Percentiles rank a stretch among this genome's conserved stretches.
phyloP scores from a whole-genome alignment of 2,797 vertebrate genomes.

The Cygnus olor region DNA sequence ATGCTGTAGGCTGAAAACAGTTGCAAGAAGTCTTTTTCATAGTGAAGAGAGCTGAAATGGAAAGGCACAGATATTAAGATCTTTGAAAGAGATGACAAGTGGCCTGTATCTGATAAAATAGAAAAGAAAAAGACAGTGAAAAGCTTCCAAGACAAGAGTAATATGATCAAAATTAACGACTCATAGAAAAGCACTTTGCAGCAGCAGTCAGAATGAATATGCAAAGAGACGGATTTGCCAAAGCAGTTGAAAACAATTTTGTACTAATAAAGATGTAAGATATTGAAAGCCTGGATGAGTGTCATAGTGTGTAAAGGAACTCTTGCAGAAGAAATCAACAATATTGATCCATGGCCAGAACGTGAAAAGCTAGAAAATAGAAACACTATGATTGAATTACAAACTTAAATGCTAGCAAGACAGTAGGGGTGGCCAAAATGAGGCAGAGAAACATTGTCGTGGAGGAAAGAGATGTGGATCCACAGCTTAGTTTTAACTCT shows the following conservation, averaged over 20 bases:
- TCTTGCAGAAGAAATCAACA: not conserved
- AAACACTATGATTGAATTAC: not conserved
- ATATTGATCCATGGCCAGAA: not conserved
- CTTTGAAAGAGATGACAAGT: not conserved
- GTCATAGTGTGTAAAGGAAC: not conserved
- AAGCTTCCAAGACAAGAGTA: conserved; percentile 2
- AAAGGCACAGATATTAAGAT: not conserved
- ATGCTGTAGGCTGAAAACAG: not conserved
- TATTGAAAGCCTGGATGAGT: not conserved
- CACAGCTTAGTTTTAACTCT: not conserved
- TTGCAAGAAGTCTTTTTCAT: not conserved
- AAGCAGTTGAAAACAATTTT: conserved; percentile 16
- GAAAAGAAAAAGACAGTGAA: not conserved
- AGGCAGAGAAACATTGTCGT: not conserved
- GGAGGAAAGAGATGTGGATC: not conserved
- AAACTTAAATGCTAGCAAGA: not conserved
- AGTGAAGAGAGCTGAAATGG: not conserved
- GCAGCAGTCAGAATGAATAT: not conserved
- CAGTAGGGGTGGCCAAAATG: not conserved
- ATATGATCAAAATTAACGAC: conserved; percentile 34
- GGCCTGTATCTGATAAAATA: not conserved
- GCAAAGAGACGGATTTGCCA: not conserved
- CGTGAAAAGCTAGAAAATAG: not conserved
- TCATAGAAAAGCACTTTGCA: conserved; percentile 8
- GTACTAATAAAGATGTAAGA: not conserved